Conservation (phyloP, 2,888 invertebrate species). For the Drosophila anomalata region DNA sequence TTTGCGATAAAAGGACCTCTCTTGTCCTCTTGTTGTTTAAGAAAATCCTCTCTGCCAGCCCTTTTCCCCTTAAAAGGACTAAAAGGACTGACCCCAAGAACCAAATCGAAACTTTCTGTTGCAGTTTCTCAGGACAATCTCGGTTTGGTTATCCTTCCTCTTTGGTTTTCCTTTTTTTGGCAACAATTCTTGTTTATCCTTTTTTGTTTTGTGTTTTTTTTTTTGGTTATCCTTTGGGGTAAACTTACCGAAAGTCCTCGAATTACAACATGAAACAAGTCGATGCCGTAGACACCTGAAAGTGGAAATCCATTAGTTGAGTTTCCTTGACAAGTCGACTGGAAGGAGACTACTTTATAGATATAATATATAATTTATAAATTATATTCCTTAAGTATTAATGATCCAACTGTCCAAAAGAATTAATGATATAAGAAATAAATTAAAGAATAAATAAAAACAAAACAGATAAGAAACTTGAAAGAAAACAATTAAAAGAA, state of each 20-base stretch:
- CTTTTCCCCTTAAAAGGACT: constrained; percentile 1
- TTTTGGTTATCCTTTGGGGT: constrained; percentile 1
- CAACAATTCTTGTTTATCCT: constrained; percentile 26
- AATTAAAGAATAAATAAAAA: constrained; percentile 4
- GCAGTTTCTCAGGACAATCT: constrained; percentile 34
- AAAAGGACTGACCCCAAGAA: constrained; percentile 29
- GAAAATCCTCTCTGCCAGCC: background rate
- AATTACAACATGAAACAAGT: constrained; percentile 76
- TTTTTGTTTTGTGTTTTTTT: background rate
- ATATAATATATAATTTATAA: background rate
- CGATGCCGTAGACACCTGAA: constrained; percentile 70
- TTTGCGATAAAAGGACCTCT: background rate
- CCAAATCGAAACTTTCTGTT: constrained; percentile 38
- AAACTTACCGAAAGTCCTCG: constrained; percentile 70
- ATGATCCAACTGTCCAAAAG: constrained; percentile 69
- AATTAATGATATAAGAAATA: constrained; percentile 28
- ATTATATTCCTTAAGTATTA: constrained; percentile 43
- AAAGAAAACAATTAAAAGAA: constrained; percentile 73
- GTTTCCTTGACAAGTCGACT: constrained; percentile 31
- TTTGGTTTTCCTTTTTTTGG: background rate
- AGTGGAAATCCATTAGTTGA: constrained; percentile 39
- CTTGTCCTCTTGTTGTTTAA: background rate
- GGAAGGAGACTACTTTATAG: constrained; percentile 13
- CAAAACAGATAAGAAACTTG: background rate
- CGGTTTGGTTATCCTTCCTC: constrained; percentile 28